phyloP scores from a whole-genome alignment of 2,888 invertebrate genomes.

The Drosophila histrio region DNA sequence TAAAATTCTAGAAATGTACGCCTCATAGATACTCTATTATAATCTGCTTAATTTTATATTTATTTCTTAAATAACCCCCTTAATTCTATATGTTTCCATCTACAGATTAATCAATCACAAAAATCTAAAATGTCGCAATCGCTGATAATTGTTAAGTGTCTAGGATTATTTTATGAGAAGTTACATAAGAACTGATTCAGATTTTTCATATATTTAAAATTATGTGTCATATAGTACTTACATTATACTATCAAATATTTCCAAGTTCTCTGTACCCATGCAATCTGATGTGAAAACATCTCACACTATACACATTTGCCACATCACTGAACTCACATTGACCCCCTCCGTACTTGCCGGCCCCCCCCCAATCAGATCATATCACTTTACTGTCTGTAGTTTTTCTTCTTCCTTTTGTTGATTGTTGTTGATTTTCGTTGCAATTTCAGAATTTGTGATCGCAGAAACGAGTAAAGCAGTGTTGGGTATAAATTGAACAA shows the following conservation, averaged over 20 bases:
- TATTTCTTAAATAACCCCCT: background rate
- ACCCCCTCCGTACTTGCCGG: background rate
- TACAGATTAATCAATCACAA: background rate
- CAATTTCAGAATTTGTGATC: constrained; percentile 85
- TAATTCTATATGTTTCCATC: background rate
- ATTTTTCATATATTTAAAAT: background rate
- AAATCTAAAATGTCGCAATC: constrained; percentile 3
- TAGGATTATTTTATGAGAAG: background rate
- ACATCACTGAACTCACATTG: constrained; percentile 48
- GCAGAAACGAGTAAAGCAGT: constrained; percentile 84
- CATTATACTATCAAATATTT: background rate
- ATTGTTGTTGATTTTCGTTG: constrained; percentile 65
- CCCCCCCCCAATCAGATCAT: background rate
- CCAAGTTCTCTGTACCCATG: background rate
- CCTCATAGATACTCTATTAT: too few relatives aligned
- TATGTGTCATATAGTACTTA: constrained; percentile 12
- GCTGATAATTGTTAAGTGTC: constrained; percentile 1
- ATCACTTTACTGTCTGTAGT: constrained; percentile 7
- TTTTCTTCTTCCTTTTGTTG: background rate
- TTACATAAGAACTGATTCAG: background rate
- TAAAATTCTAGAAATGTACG: too few relatives aligned
- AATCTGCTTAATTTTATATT: background rate
- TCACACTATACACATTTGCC: constrained; percentile 38
- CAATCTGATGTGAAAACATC: constrained; percentile 21
- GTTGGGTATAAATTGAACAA: constrained; percentile 13